Conservation (phyloP, 2,113 vertebrate genomes). For the Trematocara macrostoma region DNA sequence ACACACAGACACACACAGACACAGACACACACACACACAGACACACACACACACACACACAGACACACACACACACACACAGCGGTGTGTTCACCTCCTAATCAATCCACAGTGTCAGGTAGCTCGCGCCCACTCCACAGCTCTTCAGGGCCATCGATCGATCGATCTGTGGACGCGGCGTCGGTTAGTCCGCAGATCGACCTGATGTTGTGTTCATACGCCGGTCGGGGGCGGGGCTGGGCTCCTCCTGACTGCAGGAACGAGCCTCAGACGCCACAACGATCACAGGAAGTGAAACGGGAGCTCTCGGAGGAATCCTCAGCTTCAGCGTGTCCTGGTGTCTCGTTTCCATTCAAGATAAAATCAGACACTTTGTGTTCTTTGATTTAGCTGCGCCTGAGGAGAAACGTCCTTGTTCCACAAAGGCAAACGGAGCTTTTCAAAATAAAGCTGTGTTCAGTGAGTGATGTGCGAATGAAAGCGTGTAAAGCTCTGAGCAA, state of each 20-base stretch:
- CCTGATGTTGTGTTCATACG: background rate
- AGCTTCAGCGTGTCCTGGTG: background rate
- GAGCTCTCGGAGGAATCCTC: background rate
- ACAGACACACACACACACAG: no score
- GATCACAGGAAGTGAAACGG: background rate
- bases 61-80: background rate
- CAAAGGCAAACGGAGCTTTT: background rate
- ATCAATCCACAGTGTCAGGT: constrained; percentile 23
- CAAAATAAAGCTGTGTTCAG: background rate
- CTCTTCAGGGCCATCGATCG: background rate
- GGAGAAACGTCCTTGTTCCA: background rate
- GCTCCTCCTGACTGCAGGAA: background rate
- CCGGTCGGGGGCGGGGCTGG: background rate
- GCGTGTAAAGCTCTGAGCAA: background rate
- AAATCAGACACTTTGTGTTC: background rate
- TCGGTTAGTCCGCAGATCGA: background rate
- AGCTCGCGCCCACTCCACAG: background rate
- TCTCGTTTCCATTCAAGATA: background rate
- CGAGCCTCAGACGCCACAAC: background rate
- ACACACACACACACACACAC: background rate
- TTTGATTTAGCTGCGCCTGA: background rate
- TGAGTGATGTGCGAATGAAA: background rate
- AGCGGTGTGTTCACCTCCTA: background rate
- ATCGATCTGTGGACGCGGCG: background rate
- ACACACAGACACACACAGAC: no score